These are phyloP conservation scores for Equus przewalskii DNA, from an alignment of 2,113 vertebrate species.

Conservation along the genomic window DNA sequence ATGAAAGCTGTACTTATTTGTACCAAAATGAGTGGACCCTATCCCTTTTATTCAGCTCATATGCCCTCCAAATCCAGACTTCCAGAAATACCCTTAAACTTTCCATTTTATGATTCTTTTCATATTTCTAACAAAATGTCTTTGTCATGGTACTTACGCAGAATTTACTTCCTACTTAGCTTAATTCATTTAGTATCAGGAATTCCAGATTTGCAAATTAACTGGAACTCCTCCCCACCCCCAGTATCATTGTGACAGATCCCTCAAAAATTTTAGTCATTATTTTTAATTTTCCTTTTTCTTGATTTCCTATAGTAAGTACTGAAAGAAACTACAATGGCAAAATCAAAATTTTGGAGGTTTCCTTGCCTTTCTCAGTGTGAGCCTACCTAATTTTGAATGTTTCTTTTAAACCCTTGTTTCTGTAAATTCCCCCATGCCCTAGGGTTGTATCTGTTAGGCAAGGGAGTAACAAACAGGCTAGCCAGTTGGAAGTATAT, in stretches of 20 bases:
- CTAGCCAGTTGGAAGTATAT: not conserved
- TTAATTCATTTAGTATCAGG: not conserved
- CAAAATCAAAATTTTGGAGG: not conserved
- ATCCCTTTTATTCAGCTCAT: not conserved
- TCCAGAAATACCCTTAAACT: not conserved
- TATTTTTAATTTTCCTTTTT: not conserved
- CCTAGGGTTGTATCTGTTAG: not conserved
- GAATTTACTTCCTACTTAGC: not conserved
- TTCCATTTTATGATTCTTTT: not conserved
- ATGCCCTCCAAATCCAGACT: not conserved
- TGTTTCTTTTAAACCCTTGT: not conserved
- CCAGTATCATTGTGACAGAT: not conserved
- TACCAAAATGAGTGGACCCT: not conserved
- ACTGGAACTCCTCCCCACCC: not conserved
- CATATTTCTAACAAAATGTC: not conserved
- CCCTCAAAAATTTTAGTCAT: not conserved
- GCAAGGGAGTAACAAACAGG: not conserved
- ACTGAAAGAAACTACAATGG: not conserved
- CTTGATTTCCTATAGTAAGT: not conserved
- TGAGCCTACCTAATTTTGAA: not conserved
- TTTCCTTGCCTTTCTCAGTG: not conserved
- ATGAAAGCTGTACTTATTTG: not conserved
- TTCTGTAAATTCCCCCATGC: not conserved
- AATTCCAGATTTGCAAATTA: slow-evolving; percentile 1
- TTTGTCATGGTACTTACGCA: not conserved